These are phyloP conservation scores for Chorisops tibialis DNA, from an alignment of 2,888 invertebrate species.

Conservation along the genomic window DNA sequence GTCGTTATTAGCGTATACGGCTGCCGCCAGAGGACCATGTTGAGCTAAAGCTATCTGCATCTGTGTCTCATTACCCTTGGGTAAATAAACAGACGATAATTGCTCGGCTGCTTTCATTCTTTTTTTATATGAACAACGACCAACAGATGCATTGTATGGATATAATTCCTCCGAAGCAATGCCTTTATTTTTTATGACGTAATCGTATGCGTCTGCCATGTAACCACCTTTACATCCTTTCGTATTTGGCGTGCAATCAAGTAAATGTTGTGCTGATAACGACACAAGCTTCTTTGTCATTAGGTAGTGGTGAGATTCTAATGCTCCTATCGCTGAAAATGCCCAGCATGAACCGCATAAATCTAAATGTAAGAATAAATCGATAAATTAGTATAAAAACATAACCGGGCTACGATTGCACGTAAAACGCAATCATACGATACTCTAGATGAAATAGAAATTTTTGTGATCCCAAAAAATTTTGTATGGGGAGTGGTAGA, in stretches of 20 bases:
- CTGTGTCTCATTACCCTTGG: conserved; percentile 57
- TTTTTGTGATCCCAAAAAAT: too few species aligned
- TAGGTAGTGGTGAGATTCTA: neutral
- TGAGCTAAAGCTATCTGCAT: conserved; percentile 71
- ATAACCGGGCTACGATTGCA: too few species aligned
- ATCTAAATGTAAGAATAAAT: neutral
- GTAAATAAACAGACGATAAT: neutral
- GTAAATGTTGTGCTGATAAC: neutral
- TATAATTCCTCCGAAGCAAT: neutral
- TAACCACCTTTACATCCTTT: neutral
- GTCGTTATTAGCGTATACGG: conserved; percentile 74
- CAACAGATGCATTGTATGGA: neutral
- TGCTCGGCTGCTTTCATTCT: neutral
- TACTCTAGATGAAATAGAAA: too few species aligned
- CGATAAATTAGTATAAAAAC: too few species aligned
- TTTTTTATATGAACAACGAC: neutral
- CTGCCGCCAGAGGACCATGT: conserved; percentile 75
- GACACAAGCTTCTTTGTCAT: neutral
- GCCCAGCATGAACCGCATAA: conserved; percentile 9
- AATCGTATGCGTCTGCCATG: neutral
- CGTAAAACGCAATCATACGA: too few species aligned
- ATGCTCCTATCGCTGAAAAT: neutral
- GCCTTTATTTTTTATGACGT: neutral
- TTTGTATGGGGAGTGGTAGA: too few species aligned
- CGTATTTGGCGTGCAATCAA: neutral